These are phyloP conservation scores for Amorpha juglandis DNA, from an alignment of 2,888 invertebrate species.

Conservation along the genomic window DNA sequence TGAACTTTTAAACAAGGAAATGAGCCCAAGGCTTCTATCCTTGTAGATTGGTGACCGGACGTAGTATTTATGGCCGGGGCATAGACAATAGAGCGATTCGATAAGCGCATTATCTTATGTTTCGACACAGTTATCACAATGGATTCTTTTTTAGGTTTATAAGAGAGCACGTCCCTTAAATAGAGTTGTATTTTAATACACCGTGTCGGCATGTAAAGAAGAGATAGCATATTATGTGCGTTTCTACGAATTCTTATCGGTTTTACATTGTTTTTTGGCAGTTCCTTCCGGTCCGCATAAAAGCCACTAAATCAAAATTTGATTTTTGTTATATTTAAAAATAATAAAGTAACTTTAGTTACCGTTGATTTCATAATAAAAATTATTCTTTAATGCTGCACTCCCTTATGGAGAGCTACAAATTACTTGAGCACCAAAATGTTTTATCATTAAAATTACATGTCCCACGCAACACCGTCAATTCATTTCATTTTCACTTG, in stretches of 20 bases:
- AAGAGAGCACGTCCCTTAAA: background rate
- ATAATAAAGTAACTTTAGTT: no score
- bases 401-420: no score
- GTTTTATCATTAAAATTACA: no score
- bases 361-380: no score
- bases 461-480: no score
- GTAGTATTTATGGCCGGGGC: constrained; percentile 48
- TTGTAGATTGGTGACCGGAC: constrained; percentile 50
- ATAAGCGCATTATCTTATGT: constrained; percentile 68
- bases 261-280: background rate
- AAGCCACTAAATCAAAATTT: background rate
- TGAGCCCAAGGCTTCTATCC: background rate
- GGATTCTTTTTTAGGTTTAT: constrained; percentile 43
- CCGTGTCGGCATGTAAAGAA: background rate
- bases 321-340: no score
- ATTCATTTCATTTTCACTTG: background rate
- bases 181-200: constrained; percentile 1
- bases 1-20: background rate
- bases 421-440: no score
- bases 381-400: no score
- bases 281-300: background rate
- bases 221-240: background rate
- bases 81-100: constrained; percentile 69
- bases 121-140: constrained; percentile 64
- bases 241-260: background rate